Evolutionary conservation across 23 tunicate species (phyloP), one percentile per base, ranked within the genome.

Genomic region (Halocynthia roretzi): DNA sequence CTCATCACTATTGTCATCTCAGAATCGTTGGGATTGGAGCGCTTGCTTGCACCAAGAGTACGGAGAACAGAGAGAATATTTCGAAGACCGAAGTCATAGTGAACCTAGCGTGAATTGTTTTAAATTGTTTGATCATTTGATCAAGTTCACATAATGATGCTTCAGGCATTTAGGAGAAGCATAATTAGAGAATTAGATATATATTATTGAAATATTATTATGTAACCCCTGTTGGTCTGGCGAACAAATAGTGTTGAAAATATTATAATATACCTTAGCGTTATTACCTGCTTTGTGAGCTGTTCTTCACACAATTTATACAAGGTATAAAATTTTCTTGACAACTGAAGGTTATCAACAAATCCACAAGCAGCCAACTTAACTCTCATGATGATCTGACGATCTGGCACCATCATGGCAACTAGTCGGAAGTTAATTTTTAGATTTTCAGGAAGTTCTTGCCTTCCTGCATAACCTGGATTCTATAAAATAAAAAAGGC

Each of bases 371-470:
- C 71, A 21, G 98, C 98, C 56, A 93, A 76, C 76, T 93, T 93
- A 0, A 93, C 98, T 57, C 98, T 81, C 94, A 93, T 93, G 40
- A 93, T 93, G 58, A 93, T 93, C 72, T 93, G 98, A 18, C 98
- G 89, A 79, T 93, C 98, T 8, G 98, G 98, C 7, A 93, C 98
- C 98, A 93, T 93, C 98, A 93, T 93, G 23, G 98, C 98, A 40
- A 88, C 93, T 67, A 88, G 78, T 6, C 98, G 86, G 77, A 93
- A 93, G 75, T 87, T 93, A 7, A 93, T 93, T 67, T 93, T 93
- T 70, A 93, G 56, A 60, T 93, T 93, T 80, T 93, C 98, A 5
- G 98, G 98, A 11, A 93, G 73, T 67, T 93, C 98, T 65, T 93
- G 98, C 51, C 98, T 60, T 15, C 98, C 98, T 50, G 98, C 98